Evolutionary conservation across 2,113 vertebrate genomes (phyloP).

Genomic region (Channa argus): DNA sequence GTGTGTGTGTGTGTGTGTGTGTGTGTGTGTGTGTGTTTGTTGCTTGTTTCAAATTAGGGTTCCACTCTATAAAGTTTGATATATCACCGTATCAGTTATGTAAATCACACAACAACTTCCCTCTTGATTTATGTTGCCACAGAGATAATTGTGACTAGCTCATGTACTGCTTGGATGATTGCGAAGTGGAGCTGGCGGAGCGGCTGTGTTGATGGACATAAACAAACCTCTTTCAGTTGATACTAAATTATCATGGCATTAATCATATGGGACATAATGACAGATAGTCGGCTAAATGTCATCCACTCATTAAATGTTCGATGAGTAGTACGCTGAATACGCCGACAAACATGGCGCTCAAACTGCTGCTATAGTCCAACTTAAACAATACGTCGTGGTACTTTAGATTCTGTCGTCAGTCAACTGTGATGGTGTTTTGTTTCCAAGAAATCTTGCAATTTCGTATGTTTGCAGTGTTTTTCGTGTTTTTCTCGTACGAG

Average conservation of each 20-base stretch:
- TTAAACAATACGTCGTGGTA: constrained; percentile 5
- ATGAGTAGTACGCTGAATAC: constrained; percentile 35
- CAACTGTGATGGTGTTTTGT: too few relatives aligned
- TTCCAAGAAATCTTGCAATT: too few relatives aligned
- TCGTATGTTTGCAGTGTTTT: too few relatives aligned
- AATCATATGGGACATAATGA: constrained; percentile 56
- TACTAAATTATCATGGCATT: constrained; percentile 57
- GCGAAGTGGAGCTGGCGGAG: constrained; percentile 46
- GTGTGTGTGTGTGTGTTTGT: constrained; percentile 18
- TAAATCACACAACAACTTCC: constrained; percentile 62
- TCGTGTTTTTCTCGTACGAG: too few relatives aligned
- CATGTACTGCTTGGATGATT: constrained; percentile 57
- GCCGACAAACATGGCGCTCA: constrained; percentile 15
- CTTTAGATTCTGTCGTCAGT: neutral
- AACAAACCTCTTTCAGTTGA: constrained; percentile 29
- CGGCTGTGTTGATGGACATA: constrained; percentile 37
- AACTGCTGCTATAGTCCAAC: neutral
- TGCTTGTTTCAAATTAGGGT: constrained; percentile 44
- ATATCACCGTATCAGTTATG: constrained; percentile 68
- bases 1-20: constrained; percentile 17
- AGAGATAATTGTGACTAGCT: constrained; percentile 60
- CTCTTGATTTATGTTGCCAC: constrained; percentile 68
- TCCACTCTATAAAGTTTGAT: constrained; percentile 71
- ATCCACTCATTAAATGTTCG: constrained; percentile 12
- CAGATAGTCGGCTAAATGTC: constrained; percentile 52